A percentile compares a stretch with the other conserved stretches of the same genome.
phyloP scores from a whole-genome alignment of 1,140 invertebrate genomes.

The Ephestia elutella region DNA sequence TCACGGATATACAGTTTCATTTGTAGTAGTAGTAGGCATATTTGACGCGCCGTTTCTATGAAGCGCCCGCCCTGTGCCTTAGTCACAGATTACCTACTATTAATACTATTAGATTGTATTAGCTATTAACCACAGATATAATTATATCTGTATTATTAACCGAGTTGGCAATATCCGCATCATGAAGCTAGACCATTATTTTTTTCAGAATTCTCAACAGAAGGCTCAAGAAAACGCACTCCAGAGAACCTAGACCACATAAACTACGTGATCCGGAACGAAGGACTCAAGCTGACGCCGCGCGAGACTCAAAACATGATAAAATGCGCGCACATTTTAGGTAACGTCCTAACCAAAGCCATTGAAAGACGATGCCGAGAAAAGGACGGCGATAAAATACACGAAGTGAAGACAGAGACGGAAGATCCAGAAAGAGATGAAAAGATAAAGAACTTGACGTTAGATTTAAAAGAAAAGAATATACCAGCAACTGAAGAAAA shows the following conservation, averaged over 20 bases:
- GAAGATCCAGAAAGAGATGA: constrained; percentile 29
- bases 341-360: constrained; percentile 51
- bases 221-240: constrained; percentile 43
- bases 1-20: no score
- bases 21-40: no score
- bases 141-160: no score
- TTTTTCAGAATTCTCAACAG: constrained; percentile 45
- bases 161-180: no score
- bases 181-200: no score
- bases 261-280: constrained; percentile 52
- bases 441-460: constrained; percentile 48
- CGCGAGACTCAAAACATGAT: constrained; percentile 60
- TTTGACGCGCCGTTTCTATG: no score
- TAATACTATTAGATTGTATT: no score
- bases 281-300: constrained; percentile 52
- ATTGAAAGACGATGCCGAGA: constrained; percentile 49
- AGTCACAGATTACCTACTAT: no score
- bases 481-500: constrained; percentile 48
- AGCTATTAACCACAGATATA: no score
- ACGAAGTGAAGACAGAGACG: constrained; percentile 19
- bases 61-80: no score
- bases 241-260: constrained; percentile 45
- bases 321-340: constrained; percentile 61
- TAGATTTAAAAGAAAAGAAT: constrained; percentile 52
- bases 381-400: constrained; percentile 26